A percentile compares a stretch with the other conserved stretches of the same genome.
phyloP scores from a whole-genome alignment of 2,888 invertebrate genomes.

The Acrocyrtus sp. region DNA sequence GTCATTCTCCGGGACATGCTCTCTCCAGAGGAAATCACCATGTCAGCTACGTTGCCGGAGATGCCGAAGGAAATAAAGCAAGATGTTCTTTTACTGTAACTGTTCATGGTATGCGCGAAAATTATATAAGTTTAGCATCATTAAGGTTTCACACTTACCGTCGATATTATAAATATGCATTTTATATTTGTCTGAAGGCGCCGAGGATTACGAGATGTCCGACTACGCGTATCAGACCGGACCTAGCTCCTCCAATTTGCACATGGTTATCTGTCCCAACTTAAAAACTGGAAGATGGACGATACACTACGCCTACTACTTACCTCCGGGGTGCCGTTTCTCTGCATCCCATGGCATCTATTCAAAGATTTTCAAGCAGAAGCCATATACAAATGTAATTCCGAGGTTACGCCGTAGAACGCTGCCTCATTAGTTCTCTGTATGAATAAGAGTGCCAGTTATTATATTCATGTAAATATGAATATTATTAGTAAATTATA shows the following conservation, averaged over 20 bases:
- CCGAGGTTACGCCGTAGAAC: conserved; percentile 59
- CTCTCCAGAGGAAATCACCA: conserved; percentile 73
- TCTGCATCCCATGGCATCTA: conserved; percentile 57
- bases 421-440: conserved; percentile 39
- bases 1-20: conserved; percentile 70
- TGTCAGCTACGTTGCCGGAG: conserved; percentile 74
- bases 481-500: no score
- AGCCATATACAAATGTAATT: conserved; percentile 56
- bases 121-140: no score
- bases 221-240: conserved; percentile 61
- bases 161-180: not conserved
- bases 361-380: conserved; percentile 62
- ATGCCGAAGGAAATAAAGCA: conserved; percentile 73
- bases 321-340: conserved; percentile 63
- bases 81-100: conserved; percentile 74
- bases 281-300: conserved; percentile 63
- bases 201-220: conserved; percentile 63
- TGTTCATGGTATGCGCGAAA: conserved; percentile 69
- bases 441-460: no score
- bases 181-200: conserved; percentile 39
- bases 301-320: conserved; percentile 62
- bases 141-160: not conserved
- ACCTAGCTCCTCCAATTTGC: conserved; percentile 52
- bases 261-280: conserved; percentile 64
- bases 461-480: no score